Evolutionary conservation across 1,140 invertebrate species (phyloP).

Genomic region (Leucophenga varia): DNA sequence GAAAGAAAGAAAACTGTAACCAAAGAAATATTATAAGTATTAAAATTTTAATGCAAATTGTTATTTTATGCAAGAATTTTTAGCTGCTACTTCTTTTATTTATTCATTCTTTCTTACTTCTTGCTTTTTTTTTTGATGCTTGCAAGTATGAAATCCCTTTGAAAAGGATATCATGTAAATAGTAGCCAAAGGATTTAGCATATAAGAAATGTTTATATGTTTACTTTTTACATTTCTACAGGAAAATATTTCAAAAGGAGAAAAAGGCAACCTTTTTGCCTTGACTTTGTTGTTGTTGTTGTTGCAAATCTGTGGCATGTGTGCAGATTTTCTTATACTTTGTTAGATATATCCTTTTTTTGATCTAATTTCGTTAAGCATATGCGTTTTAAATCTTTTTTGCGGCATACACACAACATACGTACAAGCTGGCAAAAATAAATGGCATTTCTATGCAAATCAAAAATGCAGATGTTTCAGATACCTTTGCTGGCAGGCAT

Average conservation of each 20-base stretch:
- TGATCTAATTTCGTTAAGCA: no score
- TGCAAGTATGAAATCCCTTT: slow-evolving; percentile 31
- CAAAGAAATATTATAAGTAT: slow-evolving; percentile 48
- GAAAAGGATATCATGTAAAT: slow-evolving; percentile 39
- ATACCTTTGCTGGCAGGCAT: no score
- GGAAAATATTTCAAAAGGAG: slow-evolving; percentile 24
- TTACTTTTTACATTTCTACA: slow-evolving; percentile 14
- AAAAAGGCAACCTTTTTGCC: slow-evolving; percentile 30
- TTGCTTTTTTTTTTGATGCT: neutral
- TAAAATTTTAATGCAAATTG: slow-evolving; percentile 52
- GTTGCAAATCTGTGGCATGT: slow-evolving; percentile 25
- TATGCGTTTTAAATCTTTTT: no score
- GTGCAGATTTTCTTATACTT: neutral
- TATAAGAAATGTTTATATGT: slow-evolving; percentile 27
- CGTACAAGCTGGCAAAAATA: no score
- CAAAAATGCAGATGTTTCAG: no score
- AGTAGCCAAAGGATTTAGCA: slow-evolving; percentile 38
- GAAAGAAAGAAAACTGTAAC: slow-evolving; percentile 26
- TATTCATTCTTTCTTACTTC: neutral
- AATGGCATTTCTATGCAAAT: no score
- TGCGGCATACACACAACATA: no score
- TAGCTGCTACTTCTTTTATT: slow-evolving; percentile 6
- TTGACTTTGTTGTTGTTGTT: slow-evolving; percentile 8
- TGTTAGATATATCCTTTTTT: no score
- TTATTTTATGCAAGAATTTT: slow-evolving; percentile 52